Conservation (phyloP, 2,888 invertebrate genomes). For the Phyllotreta striolata region DNA sequence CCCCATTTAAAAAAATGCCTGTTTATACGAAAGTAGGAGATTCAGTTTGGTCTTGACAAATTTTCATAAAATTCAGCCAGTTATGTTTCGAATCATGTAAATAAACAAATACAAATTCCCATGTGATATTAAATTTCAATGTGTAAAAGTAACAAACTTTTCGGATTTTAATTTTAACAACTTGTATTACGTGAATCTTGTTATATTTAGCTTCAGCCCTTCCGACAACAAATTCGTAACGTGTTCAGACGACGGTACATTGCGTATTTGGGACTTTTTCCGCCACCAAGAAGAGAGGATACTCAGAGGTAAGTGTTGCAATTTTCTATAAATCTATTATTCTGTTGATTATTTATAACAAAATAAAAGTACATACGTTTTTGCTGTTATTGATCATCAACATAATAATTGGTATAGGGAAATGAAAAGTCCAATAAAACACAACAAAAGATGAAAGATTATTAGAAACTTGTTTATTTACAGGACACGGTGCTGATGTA, state of each 20-base stretch:
- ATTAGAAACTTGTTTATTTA: slow-evolving; percentile 28
- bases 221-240: slow-evolving; percentile 98
- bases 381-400: background rate
- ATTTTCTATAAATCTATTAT: slow-evolving; percentile 5
- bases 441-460: background rate
- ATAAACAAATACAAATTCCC: too few relatives aligned
- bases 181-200: slow-evolving; percentile 38
- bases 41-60: too few relatives aligned
- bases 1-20: too few relatives aligned
- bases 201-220: slow-evolving; percentile 89
- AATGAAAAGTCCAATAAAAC: background rate
- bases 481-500: slow-evolving; percentile 97
- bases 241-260: slow-evolving; percentile 99
- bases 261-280: slow-evolving; percentile 98
- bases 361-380: background rate
- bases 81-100: too few relatives aligned
- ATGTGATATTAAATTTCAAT: too few relatives aligned
- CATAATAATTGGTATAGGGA: background rate
- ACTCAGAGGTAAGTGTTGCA: slow-evolving; percentile 70
- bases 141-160: too few relatives aligned
- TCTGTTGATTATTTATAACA: background rate
- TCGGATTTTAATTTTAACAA: background rate
- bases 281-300: slow-evolving; percentile 96
- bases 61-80: too few relatives aligned
- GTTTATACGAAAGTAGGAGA: too few relatives aligned